Evolutionary conservation across 2,797 vertebrate species (phyloP).

Genomic region (Margarornis squamiger): DNA sequence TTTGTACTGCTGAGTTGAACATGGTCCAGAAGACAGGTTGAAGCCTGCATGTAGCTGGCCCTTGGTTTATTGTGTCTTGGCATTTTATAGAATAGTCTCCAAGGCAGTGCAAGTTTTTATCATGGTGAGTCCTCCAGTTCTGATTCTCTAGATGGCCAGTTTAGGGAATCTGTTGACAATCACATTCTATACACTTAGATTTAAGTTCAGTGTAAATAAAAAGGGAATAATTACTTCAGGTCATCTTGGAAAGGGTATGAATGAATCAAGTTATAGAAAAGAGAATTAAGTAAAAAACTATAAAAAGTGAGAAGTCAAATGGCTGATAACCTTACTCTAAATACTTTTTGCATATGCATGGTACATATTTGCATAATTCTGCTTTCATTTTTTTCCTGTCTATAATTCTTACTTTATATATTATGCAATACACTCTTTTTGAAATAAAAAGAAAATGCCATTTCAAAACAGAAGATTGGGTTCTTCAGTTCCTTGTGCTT

Average conservation of each 20-base stretch:
- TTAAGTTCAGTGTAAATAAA: background rate
- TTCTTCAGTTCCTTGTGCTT: background rate
- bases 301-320: background rate
- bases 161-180: background rate
- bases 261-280: background rate
- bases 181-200: background rate
- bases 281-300: background rate
- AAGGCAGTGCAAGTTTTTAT: background rate
- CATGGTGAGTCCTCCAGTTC: background rate
- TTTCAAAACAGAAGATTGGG: background rate
- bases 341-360: background rate
- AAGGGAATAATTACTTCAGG: background rate
- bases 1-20: background rate
- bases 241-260: background rate
- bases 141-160: background rate
- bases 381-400: background rate
- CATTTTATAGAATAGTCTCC: background rate
- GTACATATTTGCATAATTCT: background rate
- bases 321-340: background rate
- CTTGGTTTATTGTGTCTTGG: fast-evolving
- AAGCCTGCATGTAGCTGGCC: fast-evolving
- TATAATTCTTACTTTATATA: background rate
- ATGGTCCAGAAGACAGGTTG: background rate
- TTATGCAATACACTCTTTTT: background rate
- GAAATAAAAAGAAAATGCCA: background rate